Evolutionary conservation across 2,888 invertebrate genomes (phyloP), one percentile per base, ranked within the genome.

Genomic region (Hydraecia micacea): DNA sequence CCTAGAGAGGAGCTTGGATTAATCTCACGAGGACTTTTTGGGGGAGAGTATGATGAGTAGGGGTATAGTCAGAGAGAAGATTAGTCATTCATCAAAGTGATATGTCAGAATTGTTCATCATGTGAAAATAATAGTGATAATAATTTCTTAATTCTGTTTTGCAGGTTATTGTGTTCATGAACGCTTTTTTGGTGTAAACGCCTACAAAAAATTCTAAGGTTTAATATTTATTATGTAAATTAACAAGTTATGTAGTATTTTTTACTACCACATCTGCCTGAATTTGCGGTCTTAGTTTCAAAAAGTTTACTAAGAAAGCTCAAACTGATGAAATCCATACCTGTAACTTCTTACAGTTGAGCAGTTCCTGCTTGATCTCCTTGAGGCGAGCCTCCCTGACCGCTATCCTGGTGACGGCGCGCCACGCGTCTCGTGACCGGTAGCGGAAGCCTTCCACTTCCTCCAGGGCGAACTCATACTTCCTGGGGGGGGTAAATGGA

Each of bases 381-480:
- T 99, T 99, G 71, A 99, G 97, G 39, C 99, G 97, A 0, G 99
- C 99, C 94, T 99, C 99, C 69, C 99, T 97, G 3, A 99, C 98
- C 0, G 99, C 99, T 81, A 99, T 98, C 90, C 98, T 98, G 0
- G 99, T 99, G 15, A 99, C 99, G 1, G 99, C 98, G 90, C 98
- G 98, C 98, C 99, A 98, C 7, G 99, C 99, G 97, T 99, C 99
- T 92, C 98, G 98, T 0, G 99, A 98, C 88, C 99, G 97, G 96
- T 99, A 99, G 84, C 98, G 97, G 94, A 99, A 99, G 0, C 99
- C 98, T 93, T 99, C 99, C 71, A 99, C 98, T 96, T 99, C 99
- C 84, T 99, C 98, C 94, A 99, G 97, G 90, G 98, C 98, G 93
- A 99, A 99, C 92, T 99, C 98, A 95, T 99, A 99, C 77, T 98